Percentiles rank a stretch among this genome's conserved stretches.
These are phyloP conservation scores for Halichoerus grypus DNA, from an alignment of 2,113 vertebrate genomes.

Conservation along the genomic window DNA sequence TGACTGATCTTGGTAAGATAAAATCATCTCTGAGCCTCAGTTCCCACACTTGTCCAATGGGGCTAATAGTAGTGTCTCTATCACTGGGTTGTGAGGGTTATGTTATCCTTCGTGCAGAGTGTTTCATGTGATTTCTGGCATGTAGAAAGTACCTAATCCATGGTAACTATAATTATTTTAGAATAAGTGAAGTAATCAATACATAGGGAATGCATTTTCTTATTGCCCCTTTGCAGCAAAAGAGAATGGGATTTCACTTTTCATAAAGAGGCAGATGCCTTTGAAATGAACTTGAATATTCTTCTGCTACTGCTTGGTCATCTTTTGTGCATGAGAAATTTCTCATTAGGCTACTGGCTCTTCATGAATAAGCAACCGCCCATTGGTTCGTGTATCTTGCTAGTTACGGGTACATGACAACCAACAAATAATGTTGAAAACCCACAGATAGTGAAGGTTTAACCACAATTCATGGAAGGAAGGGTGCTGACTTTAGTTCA, in stretches of 20 bases:
- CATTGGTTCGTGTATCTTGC: background rate
- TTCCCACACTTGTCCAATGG: background rate
- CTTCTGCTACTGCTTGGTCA: background rate
- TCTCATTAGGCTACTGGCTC: background rate
- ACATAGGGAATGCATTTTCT: background rate
- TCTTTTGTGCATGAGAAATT: background rate
- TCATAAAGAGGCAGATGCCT: background rate
- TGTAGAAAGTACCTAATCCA: background rate
- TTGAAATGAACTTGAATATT: background rate
- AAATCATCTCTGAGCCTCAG: rapidly evolving
- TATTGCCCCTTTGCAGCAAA: constrained; percentile 22
- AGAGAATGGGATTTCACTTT: background rate
- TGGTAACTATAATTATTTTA: background rate
- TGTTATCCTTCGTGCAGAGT: background rate
- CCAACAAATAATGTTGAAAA: background rate
- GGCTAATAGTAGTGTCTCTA: background rate
- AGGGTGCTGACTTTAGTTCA: background rate
- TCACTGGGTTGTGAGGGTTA: background rate
- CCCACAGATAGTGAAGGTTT: background rate
- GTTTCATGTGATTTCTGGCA: background rate
- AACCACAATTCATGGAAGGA: background rate
- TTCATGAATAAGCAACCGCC: background rate
- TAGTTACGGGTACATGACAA: background rate
- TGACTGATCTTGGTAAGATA: background rate
- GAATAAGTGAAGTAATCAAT: background rate